These are phyloP conservation scores for Zoanthus solanderi DNA, from an alignment of 92 coral and sea anemone genomes.

Conservation along the genomic window DNA sequence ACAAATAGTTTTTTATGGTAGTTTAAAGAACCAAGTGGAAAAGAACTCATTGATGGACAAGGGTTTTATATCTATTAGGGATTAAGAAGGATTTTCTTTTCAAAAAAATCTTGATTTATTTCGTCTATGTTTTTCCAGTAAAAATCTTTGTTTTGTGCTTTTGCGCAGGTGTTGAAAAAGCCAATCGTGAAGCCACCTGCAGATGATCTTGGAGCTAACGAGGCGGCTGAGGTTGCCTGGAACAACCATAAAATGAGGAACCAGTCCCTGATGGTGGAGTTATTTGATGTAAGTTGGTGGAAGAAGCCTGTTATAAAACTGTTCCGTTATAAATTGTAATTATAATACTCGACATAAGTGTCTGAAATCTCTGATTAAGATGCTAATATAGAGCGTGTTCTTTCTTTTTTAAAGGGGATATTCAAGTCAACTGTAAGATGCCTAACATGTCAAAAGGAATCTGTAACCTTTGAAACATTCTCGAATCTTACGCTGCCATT, in stretches of 20 bases:
- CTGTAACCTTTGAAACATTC: slow-evolving; percentile 92
- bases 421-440: slow-evolving; percentile 96
- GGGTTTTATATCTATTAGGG: too few species aligned
- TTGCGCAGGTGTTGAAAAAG: slow-evolving; percentile 73
- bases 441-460: slow-evolving; percentile 79
- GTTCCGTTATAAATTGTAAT: too few species aligned
- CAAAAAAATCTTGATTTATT: too few species aligned
- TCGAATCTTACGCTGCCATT: slow-evolving; percentile 91
- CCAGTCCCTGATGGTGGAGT: slow-evolving; percentile 84
- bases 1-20: too few species aligned
- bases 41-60: too few species aligned
- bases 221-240: slow-evolving; percentile 91
- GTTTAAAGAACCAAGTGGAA: too few species aligned
- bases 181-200: slow-evolving; percentile 84
- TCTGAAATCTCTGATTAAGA: too few species aligned
- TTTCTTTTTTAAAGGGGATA: slow-evolving; percentile 71
- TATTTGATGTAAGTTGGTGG: slow-evolving; percentile 84
- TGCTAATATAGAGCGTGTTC: not conserved
- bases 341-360: too few species aligned
- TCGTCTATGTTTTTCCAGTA: too few species aligned
- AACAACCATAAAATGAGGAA: slow-evolving; percentile 90
- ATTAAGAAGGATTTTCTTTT: too few species aligned
- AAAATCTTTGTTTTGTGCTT: not conserved
- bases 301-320: too few species aligned
- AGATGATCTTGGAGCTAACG: slow-evolving; percentile 75